Conservation (phyloP, 2,113 vertebrate species). For the Microcebus tavaratra region DNA sequence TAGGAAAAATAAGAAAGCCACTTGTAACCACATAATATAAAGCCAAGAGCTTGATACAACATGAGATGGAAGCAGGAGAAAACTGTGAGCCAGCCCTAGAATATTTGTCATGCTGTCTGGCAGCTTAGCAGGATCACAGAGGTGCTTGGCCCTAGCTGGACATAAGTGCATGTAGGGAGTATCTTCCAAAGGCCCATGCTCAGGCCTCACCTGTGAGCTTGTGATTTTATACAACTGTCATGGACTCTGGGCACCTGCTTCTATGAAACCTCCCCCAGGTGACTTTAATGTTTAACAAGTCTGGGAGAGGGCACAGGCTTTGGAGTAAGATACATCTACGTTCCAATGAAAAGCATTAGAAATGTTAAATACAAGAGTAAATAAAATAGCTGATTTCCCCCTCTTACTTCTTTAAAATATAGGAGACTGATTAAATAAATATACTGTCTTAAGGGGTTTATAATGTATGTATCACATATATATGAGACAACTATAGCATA, state of each 20-base stretch:
- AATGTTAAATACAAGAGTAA: neutral
- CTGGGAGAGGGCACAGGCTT: neutral
- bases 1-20: neutral
- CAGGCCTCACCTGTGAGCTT: neutral
- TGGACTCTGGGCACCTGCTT: neutral
- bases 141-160: no score
- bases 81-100: neutral
- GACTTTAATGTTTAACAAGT: neutral
- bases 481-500: neutral
- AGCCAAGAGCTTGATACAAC: neutral
- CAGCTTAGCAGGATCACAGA: neutral
- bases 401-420: neutral
- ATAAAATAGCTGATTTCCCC: neutral
- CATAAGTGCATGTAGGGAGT: neutral
- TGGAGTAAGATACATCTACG: neutral
- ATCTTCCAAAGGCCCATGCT: neutral
- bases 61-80: neutral
- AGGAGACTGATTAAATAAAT: neutral
- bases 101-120: neutral
- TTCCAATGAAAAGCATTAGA: neutral
- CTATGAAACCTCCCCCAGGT: neutral
- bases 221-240: neutral
- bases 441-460: neutral
- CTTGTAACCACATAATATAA: neutral
- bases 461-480: neutral